Conservation (phyloP, 2,888 invertebrate species). For the Erebia palarica region DNA sequence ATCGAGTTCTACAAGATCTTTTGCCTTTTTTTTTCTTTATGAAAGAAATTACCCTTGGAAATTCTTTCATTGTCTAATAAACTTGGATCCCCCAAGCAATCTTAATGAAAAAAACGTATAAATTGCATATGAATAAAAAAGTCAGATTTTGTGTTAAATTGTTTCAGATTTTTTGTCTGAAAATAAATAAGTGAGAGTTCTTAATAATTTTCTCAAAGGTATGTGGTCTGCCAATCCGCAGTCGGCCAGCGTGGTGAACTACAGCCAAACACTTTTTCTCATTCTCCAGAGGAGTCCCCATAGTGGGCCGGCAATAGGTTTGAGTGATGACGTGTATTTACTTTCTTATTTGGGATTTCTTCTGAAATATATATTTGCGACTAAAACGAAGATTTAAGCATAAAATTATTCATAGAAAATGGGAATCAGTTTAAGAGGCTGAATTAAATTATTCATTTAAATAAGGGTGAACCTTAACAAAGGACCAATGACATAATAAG, state of each 20-base stretch:
- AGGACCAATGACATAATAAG: no score
- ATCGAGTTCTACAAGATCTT: not conserved
- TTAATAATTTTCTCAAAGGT: no score
- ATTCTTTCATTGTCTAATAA: not conserved
- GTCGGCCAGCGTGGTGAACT: no score
- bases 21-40: not conserved
- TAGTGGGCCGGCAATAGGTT: no score
- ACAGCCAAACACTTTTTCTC: no score
- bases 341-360: not conserved
- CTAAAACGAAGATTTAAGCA: not conserved
- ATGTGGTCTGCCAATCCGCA: no score
- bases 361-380: not conserved
- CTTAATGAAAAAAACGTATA: not conserved
- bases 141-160: no score
- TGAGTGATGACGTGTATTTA: no score
- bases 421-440: conserved; percentile 22
- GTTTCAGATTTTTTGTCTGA: no score
- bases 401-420: conserved; percentile 26
- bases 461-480: not conserved
- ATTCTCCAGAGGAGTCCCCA: no score
- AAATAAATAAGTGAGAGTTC: no score
- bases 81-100: not conserved
- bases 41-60: not conserved
- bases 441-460: conserved; percentile 19
- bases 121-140: no score